phyloP scores from a whole-genome alignment of 2,113 vertebrate genomes.

The Stegastes partitus region DNA sequence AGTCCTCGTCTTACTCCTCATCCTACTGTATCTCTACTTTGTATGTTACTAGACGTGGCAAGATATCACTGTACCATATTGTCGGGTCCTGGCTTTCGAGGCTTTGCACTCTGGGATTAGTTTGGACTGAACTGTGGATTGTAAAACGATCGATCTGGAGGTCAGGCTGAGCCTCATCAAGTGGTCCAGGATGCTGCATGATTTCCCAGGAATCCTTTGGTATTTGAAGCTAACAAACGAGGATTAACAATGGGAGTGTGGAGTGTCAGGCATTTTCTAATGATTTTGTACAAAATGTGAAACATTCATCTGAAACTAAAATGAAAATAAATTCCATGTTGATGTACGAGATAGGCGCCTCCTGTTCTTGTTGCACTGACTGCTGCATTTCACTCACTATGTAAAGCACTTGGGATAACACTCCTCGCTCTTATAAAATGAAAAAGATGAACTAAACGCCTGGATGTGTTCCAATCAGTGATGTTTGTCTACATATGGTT shows the following conservation, averaged over 20 bases:
- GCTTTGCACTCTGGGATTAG: background rate
- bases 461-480: no score
- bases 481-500: no score
- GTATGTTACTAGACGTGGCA: constrained; percentile 61
- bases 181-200: constrained; percentile 61
- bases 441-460: no score
- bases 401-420: no score
- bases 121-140: constrained; percentile 13
- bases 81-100: constrained; percentile 20
- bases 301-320: constrained; percentile 77
- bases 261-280: constrained; percentile 79
- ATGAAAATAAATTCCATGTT: constrained; percentile 80
- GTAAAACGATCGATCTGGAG: constrained; percentile 27
- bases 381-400: background rate
- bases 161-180: constrained; percentile 43
- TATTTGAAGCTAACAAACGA: constrained; percentile 35
- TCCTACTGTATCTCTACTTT: constrained; percentile 44
- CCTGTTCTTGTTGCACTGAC: constrained; percentile 31
- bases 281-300: constrained; percentile 84
- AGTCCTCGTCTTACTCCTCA: constrained; percentile 2
- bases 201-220: constrained; percentile 52
- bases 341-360: constrained; percentile 56
- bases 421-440: no score
- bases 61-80: constrained; percentile 36
- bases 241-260: constrained; percentile 56